Conservation (phyloP, 2,113 vertebrate genomes). For the Egretta garzetta region DNA sequence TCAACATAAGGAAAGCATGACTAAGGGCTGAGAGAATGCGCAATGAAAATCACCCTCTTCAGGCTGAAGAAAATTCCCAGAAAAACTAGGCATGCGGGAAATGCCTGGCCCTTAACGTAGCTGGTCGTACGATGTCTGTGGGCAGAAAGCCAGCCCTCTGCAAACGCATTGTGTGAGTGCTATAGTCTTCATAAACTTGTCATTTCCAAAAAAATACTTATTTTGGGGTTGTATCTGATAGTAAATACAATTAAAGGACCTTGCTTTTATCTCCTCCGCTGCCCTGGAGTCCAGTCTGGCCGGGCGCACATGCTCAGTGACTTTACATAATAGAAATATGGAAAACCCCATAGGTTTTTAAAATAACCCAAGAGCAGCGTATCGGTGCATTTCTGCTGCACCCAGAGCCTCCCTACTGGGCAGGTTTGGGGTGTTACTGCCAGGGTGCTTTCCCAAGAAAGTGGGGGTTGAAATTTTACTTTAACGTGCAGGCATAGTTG, state of each 20-base stretch:
- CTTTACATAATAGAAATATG: background rate
- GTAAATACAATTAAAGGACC: background rate
- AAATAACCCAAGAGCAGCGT: background rate
- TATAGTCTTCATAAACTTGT: constrained; percentile 4
- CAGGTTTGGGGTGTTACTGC: background rate
- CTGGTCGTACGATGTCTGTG: background rate
- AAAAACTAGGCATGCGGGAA: constrained; percentile 73
- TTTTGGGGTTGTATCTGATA: background rate
- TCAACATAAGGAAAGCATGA: constrained; percentile 75
- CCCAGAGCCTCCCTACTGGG: background rate
- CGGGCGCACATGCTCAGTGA: background rate
- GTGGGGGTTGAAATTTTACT: background rate
- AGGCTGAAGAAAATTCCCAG: constrained; percentile 77
- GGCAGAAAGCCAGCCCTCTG: constrained; percentile 55
- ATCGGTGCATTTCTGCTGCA: background rate
- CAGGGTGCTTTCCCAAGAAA: background rate
- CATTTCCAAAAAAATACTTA: background rate
- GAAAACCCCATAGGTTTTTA: background rate
- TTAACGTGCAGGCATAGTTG: background rate
- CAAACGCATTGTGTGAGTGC: constrained; percentile 21
- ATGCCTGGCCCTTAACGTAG: constrained; percentile 66
- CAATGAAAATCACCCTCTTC: constrained; percentile 54
- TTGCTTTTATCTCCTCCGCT: constrained; percentile 10
- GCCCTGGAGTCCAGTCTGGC: background rate
- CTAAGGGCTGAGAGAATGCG: constrained; percentile 71